Conservation (phyloP, 1,140 invertebrate genomes). For the Tetragonula clypearis region DNA sequence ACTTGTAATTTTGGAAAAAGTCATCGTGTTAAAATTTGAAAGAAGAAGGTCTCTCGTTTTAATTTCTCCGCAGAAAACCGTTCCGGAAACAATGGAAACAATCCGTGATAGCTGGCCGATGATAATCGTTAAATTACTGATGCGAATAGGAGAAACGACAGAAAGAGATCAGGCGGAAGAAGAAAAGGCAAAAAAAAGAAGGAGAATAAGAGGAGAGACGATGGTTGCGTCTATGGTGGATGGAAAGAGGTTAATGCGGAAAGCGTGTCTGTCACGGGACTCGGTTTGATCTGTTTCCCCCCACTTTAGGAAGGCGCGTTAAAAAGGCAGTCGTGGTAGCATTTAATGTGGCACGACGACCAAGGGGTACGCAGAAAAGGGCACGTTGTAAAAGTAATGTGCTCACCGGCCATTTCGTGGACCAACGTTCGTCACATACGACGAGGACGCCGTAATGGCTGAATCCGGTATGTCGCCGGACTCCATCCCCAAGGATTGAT, state of each 20-base stretch:
- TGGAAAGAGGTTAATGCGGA: conserved; percentile 34
- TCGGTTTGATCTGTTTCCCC: conserved; percentile 12
- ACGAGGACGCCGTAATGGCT: conserved; percentile 85
- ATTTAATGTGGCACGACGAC: conserved; percentile 31
- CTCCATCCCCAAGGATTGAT: conserved; percentile 86
- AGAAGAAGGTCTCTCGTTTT: no score
- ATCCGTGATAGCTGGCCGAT: neutral
- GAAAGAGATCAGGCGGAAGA: neutral
- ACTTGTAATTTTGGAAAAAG: no score
- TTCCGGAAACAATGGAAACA: neutral
- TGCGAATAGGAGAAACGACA: neutral
- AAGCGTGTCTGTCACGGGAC: conserved; percentile 35
- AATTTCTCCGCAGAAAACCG: conserved; percentile 13
- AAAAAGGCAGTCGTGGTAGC: conserved; percentile 25
- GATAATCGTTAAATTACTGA: conserved; percentile 52
- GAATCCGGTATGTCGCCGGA: conserved; percentile 85
- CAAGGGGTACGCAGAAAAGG: neutral
- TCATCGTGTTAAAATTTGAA: no score
- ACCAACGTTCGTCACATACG: conserved; percentile 85
- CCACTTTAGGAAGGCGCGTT: conserved; percentile 15
- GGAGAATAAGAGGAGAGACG: neutral
- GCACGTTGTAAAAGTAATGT: conserved; percentile 45
- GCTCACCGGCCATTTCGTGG: conserved; percentile 85
- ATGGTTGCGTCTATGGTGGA: neutral
- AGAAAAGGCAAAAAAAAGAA: neutral